Percentiles rank a stretch among this genome's conserved stretches.
Conservation (phyloP, 64 coral and sea anemone genomes). For the Montipora sp. region DNA sequence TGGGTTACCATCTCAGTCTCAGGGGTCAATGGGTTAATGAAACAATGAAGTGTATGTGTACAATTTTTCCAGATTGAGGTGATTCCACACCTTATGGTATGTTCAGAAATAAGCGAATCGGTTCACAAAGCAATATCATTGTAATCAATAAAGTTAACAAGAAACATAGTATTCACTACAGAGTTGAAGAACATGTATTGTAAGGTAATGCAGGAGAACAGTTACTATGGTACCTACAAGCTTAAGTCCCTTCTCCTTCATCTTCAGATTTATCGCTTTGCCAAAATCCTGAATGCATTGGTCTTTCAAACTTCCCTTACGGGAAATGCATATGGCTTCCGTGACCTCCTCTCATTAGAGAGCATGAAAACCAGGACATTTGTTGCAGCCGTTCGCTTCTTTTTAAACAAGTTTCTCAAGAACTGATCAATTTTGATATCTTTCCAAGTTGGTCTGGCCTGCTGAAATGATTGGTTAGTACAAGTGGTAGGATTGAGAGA, state of each 20-base stretch:
- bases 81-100: no score
- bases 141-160: no score
- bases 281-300: constrained; percentile 5
- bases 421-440: neutral
- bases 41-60: no score
- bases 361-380: no score
- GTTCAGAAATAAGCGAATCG: no score
- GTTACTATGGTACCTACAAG: neutral
- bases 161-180: neutral
- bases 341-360: constrained; percentile 18
- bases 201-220: neutral
- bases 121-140: no score
- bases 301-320: constrained; percentile 32
- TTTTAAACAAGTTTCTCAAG: constrained; percentile 51
- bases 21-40: no score
- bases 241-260: neutral
- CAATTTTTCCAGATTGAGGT: no score
- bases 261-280: neutral
- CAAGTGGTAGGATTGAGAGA: constrained; percentile 24
- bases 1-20: no score
- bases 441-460: constrained; percentile 11
- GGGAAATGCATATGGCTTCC: constrained; percentile 33
- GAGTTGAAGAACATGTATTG: neutral
- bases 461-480: constrained; percentile 1
- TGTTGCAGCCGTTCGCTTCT: constrained; percentile 40